Base-by-base conservation (phyloP, 2,113 vertebrate species). In the Dasypus novemcinctus region DNA sequence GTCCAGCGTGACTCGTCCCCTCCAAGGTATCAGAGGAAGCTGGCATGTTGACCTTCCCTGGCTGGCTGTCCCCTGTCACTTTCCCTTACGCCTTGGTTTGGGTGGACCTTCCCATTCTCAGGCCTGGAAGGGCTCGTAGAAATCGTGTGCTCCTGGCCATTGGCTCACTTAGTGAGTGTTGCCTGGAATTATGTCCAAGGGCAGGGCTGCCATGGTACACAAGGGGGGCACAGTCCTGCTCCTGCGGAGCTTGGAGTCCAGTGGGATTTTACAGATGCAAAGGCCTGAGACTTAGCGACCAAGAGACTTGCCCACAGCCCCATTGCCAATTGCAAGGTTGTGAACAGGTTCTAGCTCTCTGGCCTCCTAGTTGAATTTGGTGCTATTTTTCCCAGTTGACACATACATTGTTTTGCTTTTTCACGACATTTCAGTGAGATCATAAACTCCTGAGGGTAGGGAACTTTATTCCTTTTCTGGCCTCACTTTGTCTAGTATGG, bases 321-420 rank as follows among this genome's bases (percentile, higher is more conserved):
- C 13, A 10, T 13, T 1, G 33, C 54, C 46, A 4, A 61, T n/a
- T 78, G 72, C 11, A 10, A 57, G 75, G 46, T 63, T n/a, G 75
- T 76, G 80, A 79, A n/a, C 72, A 52, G 52, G 43, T 9, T 36
- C 21, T 20, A 5, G 38, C 38, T 85, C 14, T n/a, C 52, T 43
- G 20, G 46, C 25, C 57, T 68, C 72, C 33, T 54, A 7, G 13
- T 1, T 20, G 29, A 54, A 38, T 66, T 49, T 52, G 12, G 1
- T 1, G 4, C 41, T 41, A 36, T 23, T 8, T 78, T 36, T 69
- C 46, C 7, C 0, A 1, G 20, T 33, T 0, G 0, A 1, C 25
- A 36, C 0, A 2, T 0, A 5, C 1, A 17, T 1, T 20, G 1
- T 27, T 88, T 43, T 33, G 46, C 59, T 23, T 18, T 49, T 57